These are phyloP conservation scores for Microvelia longipes DNA, from an alignment of 1,140 invertebrate species.

Conservation along the genomic window DNA sequence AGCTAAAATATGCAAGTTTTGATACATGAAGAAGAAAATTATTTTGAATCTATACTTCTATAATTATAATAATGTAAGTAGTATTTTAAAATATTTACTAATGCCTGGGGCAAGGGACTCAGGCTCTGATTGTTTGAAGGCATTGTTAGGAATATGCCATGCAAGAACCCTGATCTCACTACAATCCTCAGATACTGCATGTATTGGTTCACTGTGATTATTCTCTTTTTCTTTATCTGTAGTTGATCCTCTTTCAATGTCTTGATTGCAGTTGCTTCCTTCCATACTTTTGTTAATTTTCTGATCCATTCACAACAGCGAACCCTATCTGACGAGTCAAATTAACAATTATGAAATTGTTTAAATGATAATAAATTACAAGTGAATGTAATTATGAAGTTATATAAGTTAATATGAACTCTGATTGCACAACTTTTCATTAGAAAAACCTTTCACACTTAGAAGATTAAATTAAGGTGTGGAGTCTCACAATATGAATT, in stretches of 20 bases:
- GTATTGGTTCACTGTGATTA: constrained; percentile 34
- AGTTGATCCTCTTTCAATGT: too few species aligned
- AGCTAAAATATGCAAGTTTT: too few species aligned
- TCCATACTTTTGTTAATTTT: constrained; percentile 30
- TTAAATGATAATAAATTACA: background rate
- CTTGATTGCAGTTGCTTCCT: too few species aligned
- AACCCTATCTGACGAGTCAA: constrained; percentile 30
- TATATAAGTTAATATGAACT: background rate
- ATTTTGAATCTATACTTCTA: too few species aligned
- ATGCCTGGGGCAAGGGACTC: constrained; percentile 29
- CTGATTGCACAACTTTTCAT: background rate
- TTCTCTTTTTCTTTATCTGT: constrained; percentile 30
- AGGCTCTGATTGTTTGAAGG: constrained; percentile 28
- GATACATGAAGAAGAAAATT: too few species aligned
- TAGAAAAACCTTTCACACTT: background rate
- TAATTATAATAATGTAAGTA: constrained; percentile 20
- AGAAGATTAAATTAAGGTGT: too few species aligned
- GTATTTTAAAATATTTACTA: constrained; percentile 26
- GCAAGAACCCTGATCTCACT: constrained; percentile 30
- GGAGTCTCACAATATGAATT: too few species aligned
- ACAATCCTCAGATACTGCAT: constrained; percentile 34
- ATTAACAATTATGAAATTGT: background rate
- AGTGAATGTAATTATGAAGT: background rate
- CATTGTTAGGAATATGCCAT: constrained; percentile 31
- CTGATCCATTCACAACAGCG: constrained; percentile 34